A percentile compares a stretch with the other conserved stretches of the same genome.
Evolutionary conservation across 2,113 vertebrate genomes (phyloP).

Genomic region (Euleptes europaea): DNA sequence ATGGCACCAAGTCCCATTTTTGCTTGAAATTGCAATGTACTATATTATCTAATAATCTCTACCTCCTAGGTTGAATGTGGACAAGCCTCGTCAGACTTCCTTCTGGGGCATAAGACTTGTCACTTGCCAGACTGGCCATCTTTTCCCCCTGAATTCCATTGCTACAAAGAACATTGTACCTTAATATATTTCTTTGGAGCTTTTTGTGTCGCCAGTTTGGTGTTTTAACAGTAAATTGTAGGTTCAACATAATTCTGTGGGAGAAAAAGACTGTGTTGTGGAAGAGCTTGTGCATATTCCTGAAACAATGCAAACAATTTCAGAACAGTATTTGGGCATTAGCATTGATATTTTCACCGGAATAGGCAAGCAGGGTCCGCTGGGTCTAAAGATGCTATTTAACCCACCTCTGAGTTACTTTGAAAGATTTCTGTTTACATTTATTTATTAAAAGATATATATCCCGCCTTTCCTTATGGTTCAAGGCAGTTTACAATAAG

Average conservation of each 20-base stretch:
- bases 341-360: not conserved
- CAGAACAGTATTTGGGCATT: not conserved
- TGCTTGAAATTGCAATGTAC: not conserved
- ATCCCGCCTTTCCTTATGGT: not conserved
- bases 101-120: not conserved
- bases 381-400: not conserved
- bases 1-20: not conserved
- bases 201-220: not conserved
- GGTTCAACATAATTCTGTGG: not conserved
- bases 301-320: not conserved
- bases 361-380: too few species aligned
- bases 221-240: not conserved
- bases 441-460: too few species aligned
- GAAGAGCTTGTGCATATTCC: not conserved
- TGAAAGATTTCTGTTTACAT: not conserved
- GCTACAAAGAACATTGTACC: not conserved
- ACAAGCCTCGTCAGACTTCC: too few species aligned
- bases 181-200: not conserved
- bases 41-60: not conserved
- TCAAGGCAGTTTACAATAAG: too few species aligned
- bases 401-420: not conserved
- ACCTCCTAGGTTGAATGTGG: not conserved
- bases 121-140: not conserved
- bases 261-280: not conserved
- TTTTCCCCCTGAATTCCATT: not conserved